These are phyloP conservation scores for Ormyrus pomaceus DNA, from an alignment of 2,888 invertebrate genomes.

Conservation along the genomic window DNA sequence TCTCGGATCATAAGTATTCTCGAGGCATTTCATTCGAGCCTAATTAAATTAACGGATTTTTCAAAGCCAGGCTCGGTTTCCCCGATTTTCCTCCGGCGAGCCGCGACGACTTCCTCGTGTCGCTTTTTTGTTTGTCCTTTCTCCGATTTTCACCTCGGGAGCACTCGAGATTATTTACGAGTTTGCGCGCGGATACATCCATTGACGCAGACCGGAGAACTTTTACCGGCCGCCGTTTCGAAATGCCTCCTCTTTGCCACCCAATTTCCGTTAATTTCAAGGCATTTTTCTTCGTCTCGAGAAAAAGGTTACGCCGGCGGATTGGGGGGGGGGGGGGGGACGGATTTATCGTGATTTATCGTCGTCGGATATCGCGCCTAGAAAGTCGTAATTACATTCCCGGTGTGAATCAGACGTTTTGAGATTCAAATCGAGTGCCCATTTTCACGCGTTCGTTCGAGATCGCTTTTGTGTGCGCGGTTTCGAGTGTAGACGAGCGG, in stretches of 20 bases:
- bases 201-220: not conserved
- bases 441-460: not conserved
- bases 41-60: too few species aligned
- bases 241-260: not conserved
- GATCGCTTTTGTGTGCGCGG: not conserved
- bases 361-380: not conserved
- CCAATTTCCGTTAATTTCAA: too few species aligned
- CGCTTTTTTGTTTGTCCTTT: conserved; percentile 27
- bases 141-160: conserved; percentile 33
- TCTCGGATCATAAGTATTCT: too few species aligned
- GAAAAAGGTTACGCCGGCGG: too few species aligned
- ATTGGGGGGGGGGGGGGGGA: too few species aligned
- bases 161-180: conserved; percentile 9
- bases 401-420: not conserved
- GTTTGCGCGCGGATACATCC: too few species aligned
- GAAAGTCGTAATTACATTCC: conserved; percentile 2
- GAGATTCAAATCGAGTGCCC: conserved; percentile 10
- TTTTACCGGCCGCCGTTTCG: conserved; percentile 25
- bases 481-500: not conserved
- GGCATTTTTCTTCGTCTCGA: too few species aligned
- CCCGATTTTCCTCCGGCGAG: too few species aligned
- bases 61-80: too few species aligned
- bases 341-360: too few species aligned
- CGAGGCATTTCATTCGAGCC: too few species aligned
- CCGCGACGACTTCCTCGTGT: not conserved